Conservation (phyloP, 2,797 vertebrate genomes). For the Sternotherus odoratus region DNA sequence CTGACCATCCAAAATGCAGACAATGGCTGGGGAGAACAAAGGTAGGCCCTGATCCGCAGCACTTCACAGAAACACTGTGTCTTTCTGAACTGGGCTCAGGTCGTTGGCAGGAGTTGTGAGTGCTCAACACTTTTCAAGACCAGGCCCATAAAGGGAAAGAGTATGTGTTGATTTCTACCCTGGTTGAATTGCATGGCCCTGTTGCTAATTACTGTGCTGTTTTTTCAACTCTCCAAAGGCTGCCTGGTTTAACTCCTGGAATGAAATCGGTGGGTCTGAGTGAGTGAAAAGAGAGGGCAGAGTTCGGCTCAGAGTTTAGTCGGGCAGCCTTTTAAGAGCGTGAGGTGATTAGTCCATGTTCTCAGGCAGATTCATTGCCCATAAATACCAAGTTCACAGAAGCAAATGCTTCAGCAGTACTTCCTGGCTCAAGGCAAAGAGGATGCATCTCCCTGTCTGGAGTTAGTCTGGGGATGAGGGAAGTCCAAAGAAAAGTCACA, state of each 20-base stretch:
- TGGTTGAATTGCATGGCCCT: fast-evolving
- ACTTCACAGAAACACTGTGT: not conserved
- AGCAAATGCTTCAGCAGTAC: not conserved
- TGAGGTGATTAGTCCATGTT: not conserved
- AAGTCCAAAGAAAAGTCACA: not conserved
- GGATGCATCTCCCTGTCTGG: not conserved
- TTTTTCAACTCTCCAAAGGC: not conserved
- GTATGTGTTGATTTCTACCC: not conserved
- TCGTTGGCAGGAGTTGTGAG: not conserved
- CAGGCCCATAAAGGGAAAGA: not conserved
- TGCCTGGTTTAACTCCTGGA: not conserved
- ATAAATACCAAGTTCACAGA: not conserved
- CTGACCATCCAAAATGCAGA: not conserved
- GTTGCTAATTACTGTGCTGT: fast-evolving
- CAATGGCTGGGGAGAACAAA: not conserved
- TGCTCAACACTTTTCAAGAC: not conserved
- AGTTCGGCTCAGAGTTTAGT: not conserved
- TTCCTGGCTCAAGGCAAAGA: not conserved
- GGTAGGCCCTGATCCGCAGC: not conserved
- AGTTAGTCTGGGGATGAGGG: not conserved
- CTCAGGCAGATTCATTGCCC: not conserved
- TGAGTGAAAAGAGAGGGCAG: not conserved
- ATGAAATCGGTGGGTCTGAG: not conserved
- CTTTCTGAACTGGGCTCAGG: not conserved
- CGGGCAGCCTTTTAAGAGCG: not conserved